These are phyloP conservation scores for Beaufortia kweichowensis DNA, from an alignment of 2,113 vertebrate genomes.

Conservation along the genomic window DNA sequence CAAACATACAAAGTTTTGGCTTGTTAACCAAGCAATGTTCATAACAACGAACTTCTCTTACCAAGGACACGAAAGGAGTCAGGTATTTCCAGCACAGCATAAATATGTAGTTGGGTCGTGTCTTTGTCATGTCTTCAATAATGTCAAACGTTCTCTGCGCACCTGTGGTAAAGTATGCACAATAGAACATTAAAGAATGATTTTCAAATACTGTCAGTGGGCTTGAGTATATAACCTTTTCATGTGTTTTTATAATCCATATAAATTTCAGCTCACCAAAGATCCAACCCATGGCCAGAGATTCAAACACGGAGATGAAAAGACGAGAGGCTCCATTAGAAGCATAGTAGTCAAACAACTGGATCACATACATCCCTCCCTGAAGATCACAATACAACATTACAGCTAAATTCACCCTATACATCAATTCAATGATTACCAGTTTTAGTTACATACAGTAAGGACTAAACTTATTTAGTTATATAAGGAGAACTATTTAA, in stretches of 20 bases:
- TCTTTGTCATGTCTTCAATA: conserved; percentile 74
- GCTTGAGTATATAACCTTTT: no score
- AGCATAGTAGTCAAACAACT: conserved; percentile 77
- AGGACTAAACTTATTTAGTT: no score
- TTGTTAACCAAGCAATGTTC: neutral
- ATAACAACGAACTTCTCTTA: conserved; percentile 49
- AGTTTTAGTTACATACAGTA: no score
- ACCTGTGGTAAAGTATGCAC: conserved; percentile 50
- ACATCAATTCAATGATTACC: no score
- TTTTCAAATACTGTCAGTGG: neutral
- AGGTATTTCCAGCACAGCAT: conserved; percentile 75
- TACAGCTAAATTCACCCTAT: no score
- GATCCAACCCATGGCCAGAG: conserved; percentile 70
- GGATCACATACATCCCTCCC: conserved; percentile 77
- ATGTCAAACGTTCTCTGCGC: conserved; percentile 61
- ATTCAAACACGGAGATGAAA: conserved; percentile 69
- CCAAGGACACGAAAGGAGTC: conserved; percentile 70
- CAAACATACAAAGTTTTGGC: no score
- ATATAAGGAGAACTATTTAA: no score
- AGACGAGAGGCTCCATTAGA: conserved; percentile 73
- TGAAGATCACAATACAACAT: conserved; percentile 44
- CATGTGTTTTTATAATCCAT: neutral
- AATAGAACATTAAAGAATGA: neutral
- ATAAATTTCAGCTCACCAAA: conserved; percentile 63
- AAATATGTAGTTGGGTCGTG: conserved; percentile 58